Conservation (phyloP, 2,888 invertebrate species). For the Diarsia mendica region DNA sequence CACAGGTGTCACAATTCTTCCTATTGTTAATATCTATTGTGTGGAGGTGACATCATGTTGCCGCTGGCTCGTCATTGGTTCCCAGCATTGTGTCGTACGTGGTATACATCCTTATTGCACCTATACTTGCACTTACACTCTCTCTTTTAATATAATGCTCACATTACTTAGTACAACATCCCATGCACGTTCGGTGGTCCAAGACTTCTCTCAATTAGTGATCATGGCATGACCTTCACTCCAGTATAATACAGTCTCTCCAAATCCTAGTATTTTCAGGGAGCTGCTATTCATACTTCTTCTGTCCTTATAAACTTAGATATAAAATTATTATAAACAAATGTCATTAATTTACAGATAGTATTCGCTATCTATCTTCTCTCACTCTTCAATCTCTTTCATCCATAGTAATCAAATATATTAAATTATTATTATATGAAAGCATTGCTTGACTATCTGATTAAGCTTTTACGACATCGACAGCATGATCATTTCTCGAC, state of each 20-base stretch:
- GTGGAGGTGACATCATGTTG: constrained; percentile 63
- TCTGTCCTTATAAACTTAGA: not conserved
- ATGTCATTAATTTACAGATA: not conserved
- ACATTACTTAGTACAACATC: constrained; percentile 7
- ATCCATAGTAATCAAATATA: not conserved
- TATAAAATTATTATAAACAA: not conserved
- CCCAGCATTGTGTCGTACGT: constrained; percentile 70
- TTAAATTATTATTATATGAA: not conserved
- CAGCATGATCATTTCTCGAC: not conserved
- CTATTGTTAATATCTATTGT: constrained; percentile 64
- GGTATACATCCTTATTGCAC: constrained; percentile 69
- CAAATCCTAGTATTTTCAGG: not conserved
- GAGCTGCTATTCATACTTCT: too few relatives aligned
- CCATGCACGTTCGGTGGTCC: constrained; percentile 8
- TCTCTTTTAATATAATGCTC: constrained; percentile 60
- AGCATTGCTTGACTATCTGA: not conserved
- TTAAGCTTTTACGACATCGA: not conserved
- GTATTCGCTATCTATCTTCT: not conserved
- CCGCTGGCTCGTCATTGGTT: constrained; percentile 65
- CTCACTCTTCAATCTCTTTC: not conserved
- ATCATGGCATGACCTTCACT: constrained; percentile 8
- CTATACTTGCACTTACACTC: constrained; percentile 69
- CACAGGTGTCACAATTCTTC: constrained; percentile 60
- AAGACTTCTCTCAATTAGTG: not conserved
- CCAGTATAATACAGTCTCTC: not conserved